Base-by-base conservation (phyloP, 2,797 vertebrate genomes). In the Valencia hispanica region DNA sequence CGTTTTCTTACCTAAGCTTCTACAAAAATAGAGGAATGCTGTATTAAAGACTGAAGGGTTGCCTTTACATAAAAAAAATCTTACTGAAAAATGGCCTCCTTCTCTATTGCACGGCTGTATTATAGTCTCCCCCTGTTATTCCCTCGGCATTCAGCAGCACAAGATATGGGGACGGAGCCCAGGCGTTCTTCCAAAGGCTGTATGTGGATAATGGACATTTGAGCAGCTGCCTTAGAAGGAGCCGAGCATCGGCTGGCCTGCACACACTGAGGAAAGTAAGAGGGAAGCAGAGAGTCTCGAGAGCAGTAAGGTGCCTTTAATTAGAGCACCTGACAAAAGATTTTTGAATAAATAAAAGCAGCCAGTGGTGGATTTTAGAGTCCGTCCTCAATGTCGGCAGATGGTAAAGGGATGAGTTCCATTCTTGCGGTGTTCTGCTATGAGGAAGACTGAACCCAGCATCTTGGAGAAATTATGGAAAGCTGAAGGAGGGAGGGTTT, bases 1-100 rank as follows among this genome's bases (percentile, higher is more conserved):
- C 70, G 0, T 93, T 91, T 93, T 92, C 91, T 87, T 90, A 92
- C 91, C 90, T 93, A 91, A 39, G 84, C 93, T 92, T 90, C 89
- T 90, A 92, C 90, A 92, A 88, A 92, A 92, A 93, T 93, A 93
- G 90, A 94, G 88, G 91, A 94, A 94, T 92, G 92, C 93, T 93
- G 89, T 92, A 92, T 92, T 90, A 90, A 92, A 92, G 90, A 94
- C 92, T 91, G 86, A 92, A 51, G 68, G 92, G 88, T 85, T 91
- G 88, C 93, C 92, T 93, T 89, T 80, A 88, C 65, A 73, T 82
- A 83, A 88, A 84, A 53, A 82, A 89, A 78, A 86, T 77, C 82
- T 84, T 88, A 91, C 81, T 86, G 65, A 73, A 88, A 66, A 86
- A 87, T 84, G 87, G 89, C 88, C 91, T 81, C 80, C 84, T 89